Base-by-base conservation (phyloP, 2,888 invertebrate genomes). In the Pasiphila rectangulata region DNA sequence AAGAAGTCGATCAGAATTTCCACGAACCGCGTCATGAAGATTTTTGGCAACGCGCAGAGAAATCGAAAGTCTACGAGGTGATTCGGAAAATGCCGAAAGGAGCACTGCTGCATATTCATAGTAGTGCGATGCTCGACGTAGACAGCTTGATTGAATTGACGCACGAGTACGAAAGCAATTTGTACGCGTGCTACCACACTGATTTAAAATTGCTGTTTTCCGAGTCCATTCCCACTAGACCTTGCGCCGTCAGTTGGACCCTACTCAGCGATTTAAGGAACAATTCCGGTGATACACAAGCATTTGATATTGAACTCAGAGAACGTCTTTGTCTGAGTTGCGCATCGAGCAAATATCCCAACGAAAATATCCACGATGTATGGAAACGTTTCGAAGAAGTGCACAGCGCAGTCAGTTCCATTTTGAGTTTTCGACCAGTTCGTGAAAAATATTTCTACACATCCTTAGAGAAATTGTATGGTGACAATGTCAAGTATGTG, bases 61-160 rank as follows among this genome's bases (percentile, higher is more conserved):
- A 81, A 0, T 94, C 94, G 0, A 79, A 90, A 42, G 91, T 95
- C 2, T 95, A 93, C 64, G 74, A 91, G 54, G 83, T 94, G 2
- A 91, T 96, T 4, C 82, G 81, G 42, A 74, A 67, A 37, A 91
- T 96, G 90, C 96, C 96, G 0, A 96, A 96, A 80, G 96, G 94
- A 0, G 93, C 90, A 0, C 92, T 91, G 0, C 72, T 95, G 7
- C 95, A 95, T 62, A 89, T 91, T 0, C 95, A 95, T 63, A 90
- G 93, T 57, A 90, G 92, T 0, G 89, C 92, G 0, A 83, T 93
- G 57, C 90, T 91, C 9, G 91, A 92, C 23, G 80, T 89, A 0
- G 90, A 92, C 36, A 91, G 85, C 40, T 61, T 94, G 27, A 77
- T 93, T 16, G 82, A 90, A 36, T 67, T 94, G 47, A 94, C 94